Conservation (phyloP, 2,888 invertebrate genomes). For the Rhingia campestris region DNA sequence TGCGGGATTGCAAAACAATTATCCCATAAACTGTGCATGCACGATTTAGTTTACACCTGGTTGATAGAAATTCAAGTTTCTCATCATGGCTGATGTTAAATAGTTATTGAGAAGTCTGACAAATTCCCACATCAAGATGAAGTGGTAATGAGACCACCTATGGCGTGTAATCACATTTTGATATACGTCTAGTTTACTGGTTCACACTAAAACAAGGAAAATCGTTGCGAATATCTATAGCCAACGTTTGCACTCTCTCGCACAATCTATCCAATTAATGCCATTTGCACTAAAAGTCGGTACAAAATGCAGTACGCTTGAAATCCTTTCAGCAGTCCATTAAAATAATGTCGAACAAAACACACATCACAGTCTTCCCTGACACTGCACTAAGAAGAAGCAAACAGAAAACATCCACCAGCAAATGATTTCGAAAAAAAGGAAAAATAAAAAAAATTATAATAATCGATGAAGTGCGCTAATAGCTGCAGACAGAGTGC, state of each 20-base stretch:
- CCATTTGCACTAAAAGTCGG: conserved; percentile 44
- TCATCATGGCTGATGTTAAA: neutral
- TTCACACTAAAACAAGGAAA: neutral
- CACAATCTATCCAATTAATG: conserved; percentile 63
- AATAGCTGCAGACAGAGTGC: conserved; percentile 69
- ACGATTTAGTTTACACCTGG: conserved; percentile 6
- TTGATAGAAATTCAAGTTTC: conserved; percentile 6
- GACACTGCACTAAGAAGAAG: conserved; percentile 3
- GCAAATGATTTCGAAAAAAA: neutral
- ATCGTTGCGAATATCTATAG: neutral
- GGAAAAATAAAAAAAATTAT: conserved; percentile 46
- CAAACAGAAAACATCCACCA: neutral
- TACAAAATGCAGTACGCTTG: conserved; percentile 35
- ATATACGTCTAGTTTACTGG: neutral
- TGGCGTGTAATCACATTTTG: conserved; percentile 21
- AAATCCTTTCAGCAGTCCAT: conserved; percentile 54
- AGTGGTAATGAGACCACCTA: conserved; percentile 33
- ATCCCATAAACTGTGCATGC: neutral
- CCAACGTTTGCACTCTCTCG: conserved; percentile 1
- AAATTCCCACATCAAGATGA: neutral
- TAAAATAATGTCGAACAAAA: conserved; percentile 60
- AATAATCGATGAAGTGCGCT: conserved; percentile 74
- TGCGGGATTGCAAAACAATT: conserved; percentile 19
- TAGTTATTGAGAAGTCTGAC: neutral
- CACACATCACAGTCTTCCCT: conserved; percentile 11